phyloP scores from a whole-genome alignment of 1,140 invertebrate genomes.

The Dinothrombium tinctorium region DNA sequence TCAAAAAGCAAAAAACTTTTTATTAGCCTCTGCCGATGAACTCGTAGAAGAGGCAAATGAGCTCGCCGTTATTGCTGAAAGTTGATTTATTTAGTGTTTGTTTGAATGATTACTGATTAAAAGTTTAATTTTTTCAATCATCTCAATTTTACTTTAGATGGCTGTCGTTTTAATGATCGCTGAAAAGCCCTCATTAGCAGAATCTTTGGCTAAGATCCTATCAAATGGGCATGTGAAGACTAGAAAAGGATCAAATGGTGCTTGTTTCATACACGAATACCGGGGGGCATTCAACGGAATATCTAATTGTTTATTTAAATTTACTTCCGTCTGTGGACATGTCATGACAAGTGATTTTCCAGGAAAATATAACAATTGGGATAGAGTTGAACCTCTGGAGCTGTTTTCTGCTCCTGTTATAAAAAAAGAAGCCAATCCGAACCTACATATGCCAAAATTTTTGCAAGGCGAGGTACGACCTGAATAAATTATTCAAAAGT shows the following conservation, averaged over 20 bases:
- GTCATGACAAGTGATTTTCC: slow-evolving; percentile 89
- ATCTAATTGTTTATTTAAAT: slow-evolving; percentile 47
- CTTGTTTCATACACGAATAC: slow-evolving; percentile 85
- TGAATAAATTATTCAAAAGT: background rate
- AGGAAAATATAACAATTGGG: slow-evolving; percentile 94
- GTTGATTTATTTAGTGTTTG: no score
- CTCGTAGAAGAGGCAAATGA: background rate
- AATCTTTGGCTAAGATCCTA: slow-evolving; percentile 76
- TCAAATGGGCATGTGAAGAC: slow-evolving; percentile 56
- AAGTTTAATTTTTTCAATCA: no score
- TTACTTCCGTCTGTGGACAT: slow-evolving; percentile 97
- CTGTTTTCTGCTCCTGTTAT: slow-evolving; percentile 77
- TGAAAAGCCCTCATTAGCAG: slow-evolving; percentile 92
- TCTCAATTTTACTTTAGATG: background rate
- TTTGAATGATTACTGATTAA: no score
- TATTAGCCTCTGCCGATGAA: background rate
- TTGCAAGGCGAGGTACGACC: slow-evolving; percentile 44
- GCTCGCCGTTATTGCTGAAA: background rate
- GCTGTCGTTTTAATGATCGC: slow-evolving; percentile 87
- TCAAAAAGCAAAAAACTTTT: background rate
- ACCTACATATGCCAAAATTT: slow-evolving; percentile 77
- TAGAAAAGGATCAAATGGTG: slow-evolving; percentile 68
- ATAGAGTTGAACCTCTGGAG: slow-evolving; percentile 86
- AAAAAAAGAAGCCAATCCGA: slow-evolving; percentile 87
- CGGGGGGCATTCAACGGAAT: slow-evolving; percentile 49